A percentile compares a stretch with the other conserved stretches of the same genome.
These are phyloP conservation scores for Ellobium chinense DNA, from an alignment of 2,888 invertebrate species.

Conservation along the genomic window DNA sequence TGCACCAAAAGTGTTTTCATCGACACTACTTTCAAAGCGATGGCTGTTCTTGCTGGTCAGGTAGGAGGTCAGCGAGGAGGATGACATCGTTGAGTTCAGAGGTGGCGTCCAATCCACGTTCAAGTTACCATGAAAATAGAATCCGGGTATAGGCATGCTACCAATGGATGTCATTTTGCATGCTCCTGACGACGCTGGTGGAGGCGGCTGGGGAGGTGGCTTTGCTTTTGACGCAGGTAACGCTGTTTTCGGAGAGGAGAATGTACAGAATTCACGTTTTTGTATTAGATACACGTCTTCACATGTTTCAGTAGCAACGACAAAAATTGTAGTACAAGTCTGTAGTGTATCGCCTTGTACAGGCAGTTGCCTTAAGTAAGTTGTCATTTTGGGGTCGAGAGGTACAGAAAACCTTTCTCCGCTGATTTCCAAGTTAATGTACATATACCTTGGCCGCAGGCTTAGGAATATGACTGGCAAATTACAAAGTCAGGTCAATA, in stretches of 20 bases:
- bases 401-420: no score
- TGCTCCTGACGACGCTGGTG: not conserved
- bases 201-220: not conserved
- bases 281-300: no score
- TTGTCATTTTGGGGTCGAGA: no score
- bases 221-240: conserved; percentile 32
- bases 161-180: conserved; percentile 39
- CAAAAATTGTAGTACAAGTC: no score
- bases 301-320: no score
- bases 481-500: no score
- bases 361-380: no score
- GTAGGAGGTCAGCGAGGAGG: conserved; percentile 57
- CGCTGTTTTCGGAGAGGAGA: not conserved
- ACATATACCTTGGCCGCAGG: no score
- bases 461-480: no score
- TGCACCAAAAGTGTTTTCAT: conserved; percentile 13
- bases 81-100: conserved; percentile 52
- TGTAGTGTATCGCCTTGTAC: no score
- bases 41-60: conserved; percentile 38
- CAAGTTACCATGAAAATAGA: conserved; percentile 67
- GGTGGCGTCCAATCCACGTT: conserved; percentile 67
- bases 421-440: no score
- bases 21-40: conserved; percentile 14
- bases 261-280: no score
- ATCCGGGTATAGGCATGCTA: conserved; percentile 60